These are phyloP conservation scores for Diabrotica balteata DNA, from an alignment of 2,888 invertebrate species.

Conservation along the genomic window DNA sequence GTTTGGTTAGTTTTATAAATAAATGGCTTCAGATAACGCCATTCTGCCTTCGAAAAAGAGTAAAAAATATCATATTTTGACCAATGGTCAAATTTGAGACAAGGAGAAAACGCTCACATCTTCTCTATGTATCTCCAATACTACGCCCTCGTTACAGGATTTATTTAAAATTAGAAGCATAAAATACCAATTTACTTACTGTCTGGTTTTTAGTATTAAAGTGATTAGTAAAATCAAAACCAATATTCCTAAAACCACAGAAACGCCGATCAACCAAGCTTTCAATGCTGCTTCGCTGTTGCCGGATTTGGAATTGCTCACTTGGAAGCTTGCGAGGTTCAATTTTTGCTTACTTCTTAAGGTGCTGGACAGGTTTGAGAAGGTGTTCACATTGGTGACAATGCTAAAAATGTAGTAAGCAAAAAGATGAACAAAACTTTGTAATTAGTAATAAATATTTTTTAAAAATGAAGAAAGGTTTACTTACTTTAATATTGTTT, in stretches of 20 bases:
- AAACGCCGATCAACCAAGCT: constrained; percentile 64
- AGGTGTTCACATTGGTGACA: constrained; percentile 43
- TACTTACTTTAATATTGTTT: constrained; percentile 64
- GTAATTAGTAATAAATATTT: no score
- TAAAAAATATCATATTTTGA: no score
- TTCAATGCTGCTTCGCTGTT: constrained; percentile 59
- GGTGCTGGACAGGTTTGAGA: constrained; percentile 38
- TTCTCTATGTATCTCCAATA: no score
- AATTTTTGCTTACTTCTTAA: constrained; percentile 40
- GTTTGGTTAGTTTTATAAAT: no score
- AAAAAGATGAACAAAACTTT: no score
- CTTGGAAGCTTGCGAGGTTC: constrained; percentile 41
- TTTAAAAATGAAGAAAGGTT: constrained; percentile 1
- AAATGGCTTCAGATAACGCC: no score
- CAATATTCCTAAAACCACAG: constrained; percentile 64
- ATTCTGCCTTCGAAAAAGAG: no score
- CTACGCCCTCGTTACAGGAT: no score
- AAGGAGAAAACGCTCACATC: no score
- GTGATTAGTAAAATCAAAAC: constrained; percentile 64
- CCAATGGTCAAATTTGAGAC: no score
- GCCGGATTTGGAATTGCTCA: constrained; percentile 46
- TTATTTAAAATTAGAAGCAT: no score
- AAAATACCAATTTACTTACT: constrained; percentile 56
- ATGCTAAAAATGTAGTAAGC: constrained; percentile 40
- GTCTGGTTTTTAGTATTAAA: constrained; percentile 66